Conservation (phyloP, 2,888 invertebrate species). For the Hyppa rectilinea region DNA sequence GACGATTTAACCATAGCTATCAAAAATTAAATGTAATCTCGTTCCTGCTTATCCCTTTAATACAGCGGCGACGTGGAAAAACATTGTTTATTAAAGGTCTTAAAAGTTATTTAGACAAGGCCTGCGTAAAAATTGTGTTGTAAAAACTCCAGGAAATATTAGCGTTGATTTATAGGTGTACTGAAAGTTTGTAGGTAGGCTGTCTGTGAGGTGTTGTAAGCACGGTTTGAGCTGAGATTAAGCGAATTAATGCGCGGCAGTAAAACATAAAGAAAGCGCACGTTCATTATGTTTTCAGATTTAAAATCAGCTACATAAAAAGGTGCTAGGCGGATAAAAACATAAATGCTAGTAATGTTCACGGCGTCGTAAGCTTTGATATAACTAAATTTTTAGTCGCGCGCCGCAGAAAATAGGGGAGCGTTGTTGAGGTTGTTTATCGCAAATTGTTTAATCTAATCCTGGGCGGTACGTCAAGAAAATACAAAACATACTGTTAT, state of each 20-base stretch:
- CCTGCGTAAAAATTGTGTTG: constrained; percentile 56
- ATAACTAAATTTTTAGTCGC: constrained; percentile 48
- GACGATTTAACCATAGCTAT: constrained; percentile 50
- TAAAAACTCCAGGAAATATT: constrained; percentile 61
- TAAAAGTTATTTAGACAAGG: constrained; percentile 56
- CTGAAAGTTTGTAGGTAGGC: constrained; percentile 55
- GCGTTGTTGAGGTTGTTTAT: constrained; percentile 54
- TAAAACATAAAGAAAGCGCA: constrained; percentile 38
- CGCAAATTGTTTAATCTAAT: constrained; percentile 60
- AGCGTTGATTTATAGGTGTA: constrained; percentile 60
- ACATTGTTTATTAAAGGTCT: constrained; percentile 51
- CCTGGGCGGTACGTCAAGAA: constrained; percentile 36
- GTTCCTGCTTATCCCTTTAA: constrained; percentile 50
- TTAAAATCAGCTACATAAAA: constrained; percentile 31
- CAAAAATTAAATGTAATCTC: constrained; percentile 60
- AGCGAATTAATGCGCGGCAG: constrained; percentile 33
- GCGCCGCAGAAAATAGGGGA: constrained; percentile 37
- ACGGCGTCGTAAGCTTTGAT: constrained; percentile 51
- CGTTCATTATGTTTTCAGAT: constrained; percentile 17
- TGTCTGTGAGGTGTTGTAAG: constrained; percentile 49
- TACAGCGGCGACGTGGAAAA: constrained; percentile 44
- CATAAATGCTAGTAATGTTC: constrained; percentile 48
- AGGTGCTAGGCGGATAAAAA: constrained; percentile 28
- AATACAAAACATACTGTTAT: constrained; percentile 49
- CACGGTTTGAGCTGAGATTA: constrained; percentile 51